phyloP scores from a whole-genome alignment of 2,797 vertebrate genomes.

The Anisognathus igniventris region DNA sequence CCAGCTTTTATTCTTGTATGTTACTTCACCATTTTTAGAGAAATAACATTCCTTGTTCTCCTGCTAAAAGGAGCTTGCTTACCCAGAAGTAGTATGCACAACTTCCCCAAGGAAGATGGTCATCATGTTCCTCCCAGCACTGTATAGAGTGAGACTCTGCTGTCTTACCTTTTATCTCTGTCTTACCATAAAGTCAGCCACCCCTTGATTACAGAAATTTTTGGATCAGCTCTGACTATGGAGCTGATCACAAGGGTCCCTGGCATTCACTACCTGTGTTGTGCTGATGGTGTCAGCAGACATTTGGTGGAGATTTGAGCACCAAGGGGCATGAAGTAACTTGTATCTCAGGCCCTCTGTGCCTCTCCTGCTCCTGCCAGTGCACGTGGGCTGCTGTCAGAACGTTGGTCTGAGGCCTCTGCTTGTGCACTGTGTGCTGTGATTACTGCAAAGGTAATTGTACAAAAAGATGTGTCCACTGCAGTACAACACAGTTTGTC shows the following conservation, averaged over 20 bases:
- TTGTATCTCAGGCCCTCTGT: neutral
- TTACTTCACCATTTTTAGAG: neutral
- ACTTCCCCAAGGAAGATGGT: neutral
- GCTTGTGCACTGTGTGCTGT: neutral
- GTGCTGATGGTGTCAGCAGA: neutral
- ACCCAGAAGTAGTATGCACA: neutral
- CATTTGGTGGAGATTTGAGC: constrained; percentile 24
- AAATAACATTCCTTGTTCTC: neutral
- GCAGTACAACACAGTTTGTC: neutral
- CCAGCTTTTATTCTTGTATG: neutral
- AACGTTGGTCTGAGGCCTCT: neutral
- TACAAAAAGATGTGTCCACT: neutral
- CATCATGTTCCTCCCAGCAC: neutral
- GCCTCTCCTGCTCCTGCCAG: neutral
- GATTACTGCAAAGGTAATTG: neutral
- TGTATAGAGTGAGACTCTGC: neutral
- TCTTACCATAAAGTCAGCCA: neutral
- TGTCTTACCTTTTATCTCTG: neutral
- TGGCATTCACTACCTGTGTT: neutral
- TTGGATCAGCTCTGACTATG: neutral
- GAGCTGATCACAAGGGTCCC: neutral
- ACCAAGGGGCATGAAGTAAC: neutral
- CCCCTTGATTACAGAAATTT: neutral
- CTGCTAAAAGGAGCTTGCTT: neutral
- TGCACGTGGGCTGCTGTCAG: neutral